Conservation (phyloP, 2,113 vertebrate genomes). For the Alouatta palliata region DNA sequence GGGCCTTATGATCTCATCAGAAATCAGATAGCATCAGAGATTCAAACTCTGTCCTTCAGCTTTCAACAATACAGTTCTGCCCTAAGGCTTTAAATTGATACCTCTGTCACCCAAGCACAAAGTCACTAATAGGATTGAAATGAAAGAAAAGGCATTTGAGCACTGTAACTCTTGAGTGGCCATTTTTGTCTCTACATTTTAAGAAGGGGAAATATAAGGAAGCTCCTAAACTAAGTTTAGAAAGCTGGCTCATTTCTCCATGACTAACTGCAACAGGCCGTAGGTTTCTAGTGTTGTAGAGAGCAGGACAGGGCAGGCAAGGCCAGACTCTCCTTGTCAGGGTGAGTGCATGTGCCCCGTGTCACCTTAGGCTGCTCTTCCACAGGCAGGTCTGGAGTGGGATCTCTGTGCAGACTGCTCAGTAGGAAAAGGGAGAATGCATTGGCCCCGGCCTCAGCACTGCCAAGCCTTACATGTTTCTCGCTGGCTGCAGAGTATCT, state of each 20-base stretch:
- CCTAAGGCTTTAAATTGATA: neutral
- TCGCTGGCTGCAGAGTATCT: neutral
- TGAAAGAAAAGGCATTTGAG: neutral
- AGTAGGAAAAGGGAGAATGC: too few relatives aligned
- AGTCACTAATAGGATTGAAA: neutral
- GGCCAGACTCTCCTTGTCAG: neutral
- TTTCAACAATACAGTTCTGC: neutral
- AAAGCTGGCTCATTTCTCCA: neutral
- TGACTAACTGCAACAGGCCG: neutral
- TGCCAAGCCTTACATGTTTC: neutral
- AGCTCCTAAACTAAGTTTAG: neutral
- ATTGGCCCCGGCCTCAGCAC: neutral
- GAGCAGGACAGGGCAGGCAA: neutral
- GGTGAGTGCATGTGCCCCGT: accelerated
- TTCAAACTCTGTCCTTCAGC: neutral
- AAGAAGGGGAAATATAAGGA: neutral
- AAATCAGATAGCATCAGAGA: neutral
- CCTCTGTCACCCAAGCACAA: neutral
- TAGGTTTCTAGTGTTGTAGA: neutral
- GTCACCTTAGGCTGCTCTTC: too few relatives aligned
- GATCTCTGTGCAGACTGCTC: neutral
- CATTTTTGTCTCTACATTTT: neutral
- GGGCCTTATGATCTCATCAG: neutral
- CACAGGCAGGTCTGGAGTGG: neutral
- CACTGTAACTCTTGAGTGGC: neutral